Evolutionary conservation across 2,888 invertebrate species (phyloP), one percentile per base, ranked within the genome.

Genomic region (Cepaea hortensis): DNA sequence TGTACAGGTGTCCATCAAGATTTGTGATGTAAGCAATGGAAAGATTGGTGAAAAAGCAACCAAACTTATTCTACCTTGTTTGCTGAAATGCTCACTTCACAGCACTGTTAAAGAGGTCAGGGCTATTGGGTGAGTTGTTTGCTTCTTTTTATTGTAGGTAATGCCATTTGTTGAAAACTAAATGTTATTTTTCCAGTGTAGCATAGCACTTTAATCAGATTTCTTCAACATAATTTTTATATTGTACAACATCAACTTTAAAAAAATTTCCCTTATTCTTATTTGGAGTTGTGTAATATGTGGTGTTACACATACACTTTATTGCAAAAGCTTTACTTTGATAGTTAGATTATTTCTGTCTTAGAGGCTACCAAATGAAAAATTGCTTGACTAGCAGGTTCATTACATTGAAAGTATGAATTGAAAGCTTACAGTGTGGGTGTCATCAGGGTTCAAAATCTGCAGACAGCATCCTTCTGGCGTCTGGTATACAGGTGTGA

Each of bases 51-150:
- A 92, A 83, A 89, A 91, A 83, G 94, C 94, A 13, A 93, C 93
- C 6, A 91, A 90, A 61, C 89, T 93, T 11, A 93, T 98, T 89
- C 93, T 98, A 75, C 98, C 98, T 0, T 96, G 97, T 72, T 94
- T 98, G 48, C 95, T 98, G 55, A 96, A 97, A 87, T 96, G 95
- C 73, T 98, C 98, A 9, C 96, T 98, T 75, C 96, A 96, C 4
- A 97, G 97, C 92, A 95, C 96, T 0, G 97, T 98, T 0, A 95
- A 96, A 6, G 97, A 97, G 94, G 97, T 98, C 77, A 95, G 98
- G 89, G 95, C 96, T 88, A 95, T 98, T 88, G 97, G 97, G 96
- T 97, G 91, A 89, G 92, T 89, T 23, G 15, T 65, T 15, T 5
- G n/a, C 3, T 48, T 77, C 15, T 50, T 48, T 68, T 5, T 68